Conservation (phyloP, 2,113 vertebrate species). For the Ia io region DNA sequence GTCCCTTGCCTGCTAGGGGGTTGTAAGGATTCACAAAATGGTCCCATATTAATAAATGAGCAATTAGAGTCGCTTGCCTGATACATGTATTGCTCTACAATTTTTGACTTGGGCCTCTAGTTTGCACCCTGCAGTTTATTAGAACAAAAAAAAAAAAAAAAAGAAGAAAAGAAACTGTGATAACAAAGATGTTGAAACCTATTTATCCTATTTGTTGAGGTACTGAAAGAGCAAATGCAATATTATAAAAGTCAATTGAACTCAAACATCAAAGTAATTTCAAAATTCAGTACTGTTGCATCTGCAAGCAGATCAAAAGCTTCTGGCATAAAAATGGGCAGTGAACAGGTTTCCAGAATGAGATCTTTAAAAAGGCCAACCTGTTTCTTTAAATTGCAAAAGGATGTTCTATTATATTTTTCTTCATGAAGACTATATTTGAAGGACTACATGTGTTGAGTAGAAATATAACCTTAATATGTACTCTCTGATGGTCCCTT, state of each 20-base stretch:
- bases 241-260: constrained; percentile 13
- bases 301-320: neutral
- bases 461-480: neutral
- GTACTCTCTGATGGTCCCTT: neutral
- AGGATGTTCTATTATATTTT: neutral
- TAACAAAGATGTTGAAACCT: neutral
- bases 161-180: neutral
- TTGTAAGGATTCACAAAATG: neutral
- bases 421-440: neutral
- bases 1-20: neutral
- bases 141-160: neutral
- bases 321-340: neutral
- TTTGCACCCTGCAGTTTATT: neutral
- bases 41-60: neutral
- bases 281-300: neutral
- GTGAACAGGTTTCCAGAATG: neutral
- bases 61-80: neutral
- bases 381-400: neutral
- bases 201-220: constrained; percentile 7
- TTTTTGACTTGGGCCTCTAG: neutral
- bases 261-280: constrained; percentile 12
- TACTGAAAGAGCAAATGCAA: neutral
- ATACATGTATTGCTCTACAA: neutral
- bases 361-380: neutral
- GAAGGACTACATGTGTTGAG: neutral